phyloP scores from a whole-genome alignment of 2,113 vertebrate genomes.

The Eupsittula cactorum region DNA sequence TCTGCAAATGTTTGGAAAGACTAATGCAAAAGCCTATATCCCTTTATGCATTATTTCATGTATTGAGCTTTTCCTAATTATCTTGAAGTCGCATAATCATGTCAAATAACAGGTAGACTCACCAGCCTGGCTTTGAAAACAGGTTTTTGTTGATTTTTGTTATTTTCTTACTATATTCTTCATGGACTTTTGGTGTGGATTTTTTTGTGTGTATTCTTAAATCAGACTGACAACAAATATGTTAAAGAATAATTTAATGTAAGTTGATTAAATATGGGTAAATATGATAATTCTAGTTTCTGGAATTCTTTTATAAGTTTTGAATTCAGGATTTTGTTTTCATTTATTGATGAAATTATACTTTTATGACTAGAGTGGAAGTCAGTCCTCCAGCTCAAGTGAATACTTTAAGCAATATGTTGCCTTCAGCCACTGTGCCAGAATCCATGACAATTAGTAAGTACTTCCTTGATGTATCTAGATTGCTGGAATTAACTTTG shows the following conservation, averaged over 20 bases:
- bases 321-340: neutral
- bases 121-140: neutral
- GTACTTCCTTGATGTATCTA: slow-evolving; percentile 59
- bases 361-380: slow-evolving; percentile 80
- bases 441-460: slow-evolving; percentile 95
- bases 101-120: neutral
- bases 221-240: neutral
- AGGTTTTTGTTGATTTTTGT: neutral
- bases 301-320: neutral
- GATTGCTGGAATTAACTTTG: neutral
- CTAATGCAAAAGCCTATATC: neutral
- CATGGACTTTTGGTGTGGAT: neutral
- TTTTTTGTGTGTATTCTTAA: neutral
- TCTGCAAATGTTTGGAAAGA: neutral
- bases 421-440: slow-evolving; percentile 81
- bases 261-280: neutral
- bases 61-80: neutral
- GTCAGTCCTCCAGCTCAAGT: slow-evolving; percentile 72
- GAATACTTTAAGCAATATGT: slow-evolving; percentile 68
- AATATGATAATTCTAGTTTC: neutral
- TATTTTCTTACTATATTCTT: neutral
- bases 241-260: neutral
- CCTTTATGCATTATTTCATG: neutral
- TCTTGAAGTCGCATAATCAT: neutral
- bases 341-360: neutral